Conservation (phyloP, 2,797 vertebrate genomes). For the Megalops cyprinoides region DNA sequence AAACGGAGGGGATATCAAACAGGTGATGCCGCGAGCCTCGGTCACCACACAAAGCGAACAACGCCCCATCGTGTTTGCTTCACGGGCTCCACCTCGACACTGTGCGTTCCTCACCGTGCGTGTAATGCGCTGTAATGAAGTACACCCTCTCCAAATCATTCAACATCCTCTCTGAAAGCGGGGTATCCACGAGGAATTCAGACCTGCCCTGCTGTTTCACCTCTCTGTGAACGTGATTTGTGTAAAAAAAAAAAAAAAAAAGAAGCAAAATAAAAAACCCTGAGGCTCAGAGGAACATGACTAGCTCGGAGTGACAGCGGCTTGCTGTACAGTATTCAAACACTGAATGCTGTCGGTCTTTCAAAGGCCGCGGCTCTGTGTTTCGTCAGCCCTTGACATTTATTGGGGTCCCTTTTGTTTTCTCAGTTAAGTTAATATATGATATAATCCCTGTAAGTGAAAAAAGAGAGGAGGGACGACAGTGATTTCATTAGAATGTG, state of each 20-base stretch:
- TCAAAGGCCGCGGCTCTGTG: constrained; percentile 66
- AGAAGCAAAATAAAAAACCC: constrained; percentile 18
- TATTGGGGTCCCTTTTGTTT: constrained; percentile 58
- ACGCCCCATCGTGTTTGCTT: not conserved
- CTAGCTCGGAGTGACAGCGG: not conserved
- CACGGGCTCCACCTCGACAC: not conserved
- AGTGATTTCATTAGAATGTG: constrained; percentile 66
- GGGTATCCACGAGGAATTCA: not conserved
- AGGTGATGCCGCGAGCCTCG: too few relatives aligned
- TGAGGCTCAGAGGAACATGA: not conserved
- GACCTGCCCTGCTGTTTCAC: constrained; percentile 48
- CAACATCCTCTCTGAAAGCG: not conserved
- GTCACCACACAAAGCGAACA: not conserved
- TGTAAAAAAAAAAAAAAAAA: constrained; percentile 38
- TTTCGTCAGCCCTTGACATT: constrained; percentile 71
- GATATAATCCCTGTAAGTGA: constrained; percentile 54
- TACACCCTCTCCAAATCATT: constrained; percentile 3
- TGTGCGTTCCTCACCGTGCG: not conserved
- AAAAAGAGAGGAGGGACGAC: constrained; percentile 35
- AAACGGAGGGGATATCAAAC: not conserved
- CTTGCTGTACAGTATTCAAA: not conserved
- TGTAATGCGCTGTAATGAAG: constrained; percentile 5
- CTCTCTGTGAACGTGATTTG: constrained; percentile 27
- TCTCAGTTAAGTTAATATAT: constrained; percentile 62
- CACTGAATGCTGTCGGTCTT: constrained; percentile 52